A percentile compares a stretch with the other conserved stretches of the same genome.
These are phyloP conservation scores for Megaleporinus macrocephalus DNA, from an alignment of 2,113 vertebrate genomes.

Conservation along the genomic window DNA sequence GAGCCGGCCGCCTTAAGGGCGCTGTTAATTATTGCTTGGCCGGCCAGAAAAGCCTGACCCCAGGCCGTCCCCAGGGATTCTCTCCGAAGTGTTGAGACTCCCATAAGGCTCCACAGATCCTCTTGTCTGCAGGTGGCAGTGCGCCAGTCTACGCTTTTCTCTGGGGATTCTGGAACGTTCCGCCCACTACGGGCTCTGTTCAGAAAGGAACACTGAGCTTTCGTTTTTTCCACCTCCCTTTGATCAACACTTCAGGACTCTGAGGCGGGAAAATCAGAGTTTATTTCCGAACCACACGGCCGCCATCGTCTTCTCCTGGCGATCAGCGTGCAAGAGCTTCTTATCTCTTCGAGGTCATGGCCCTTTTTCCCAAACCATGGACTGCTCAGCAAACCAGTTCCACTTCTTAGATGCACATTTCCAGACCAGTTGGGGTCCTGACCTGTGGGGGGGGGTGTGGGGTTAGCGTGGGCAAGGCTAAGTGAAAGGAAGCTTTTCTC, in stretches of 20 bases:
- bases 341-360: neutral
- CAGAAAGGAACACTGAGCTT: conserved; percentile 35
- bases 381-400: neutral
- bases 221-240: conserved; percentile 16
- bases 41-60: neutral
- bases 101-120: conserved; percentile 22
- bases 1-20: neutral
- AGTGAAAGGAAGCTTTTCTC: conserved; percentile 5
- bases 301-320: neutral
- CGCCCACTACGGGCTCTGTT: neutral
- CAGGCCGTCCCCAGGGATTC: conserved; percentile 2
- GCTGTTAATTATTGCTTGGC: neutral
- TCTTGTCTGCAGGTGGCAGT: conserved; percentile 56
- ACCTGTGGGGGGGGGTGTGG: neutral
- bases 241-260: conserved; percentile 47
- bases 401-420: neutral
- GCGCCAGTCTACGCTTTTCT: conserved; percentile 45
- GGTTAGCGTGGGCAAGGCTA: conserved; percentile 20
- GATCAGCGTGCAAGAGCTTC: neutral
- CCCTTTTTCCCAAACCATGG: neutral
- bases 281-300: conserved; percentile 25
- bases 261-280: conserved; percentile 29
- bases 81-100: conserved; percentile 30
- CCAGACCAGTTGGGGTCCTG: neutral
- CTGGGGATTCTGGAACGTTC: conserved; percentile 51